These are phyloP conservation scores for Coelopa frigida DNA, from an alignment of 1,140 invertebrate genomes.

Conservation along the genomic window DNA sequence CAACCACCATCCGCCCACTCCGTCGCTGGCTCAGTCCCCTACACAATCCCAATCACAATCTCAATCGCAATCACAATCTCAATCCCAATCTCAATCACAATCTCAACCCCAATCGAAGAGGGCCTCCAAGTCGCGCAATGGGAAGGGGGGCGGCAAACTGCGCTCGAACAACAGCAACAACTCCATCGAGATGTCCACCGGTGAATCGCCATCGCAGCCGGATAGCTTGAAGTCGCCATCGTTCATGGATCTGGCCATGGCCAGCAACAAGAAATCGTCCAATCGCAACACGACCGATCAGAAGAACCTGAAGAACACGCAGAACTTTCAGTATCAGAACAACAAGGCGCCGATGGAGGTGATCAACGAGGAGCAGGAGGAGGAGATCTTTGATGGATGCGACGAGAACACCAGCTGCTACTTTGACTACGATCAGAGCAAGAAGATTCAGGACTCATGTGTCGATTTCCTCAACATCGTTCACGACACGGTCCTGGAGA, in stretches of 20 bases:
- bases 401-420: background rate
- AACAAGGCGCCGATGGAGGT: background rate
- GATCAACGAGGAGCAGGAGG: background rate
- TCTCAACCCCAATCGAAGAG: no score
- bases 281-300: no score
- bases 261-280: background rate
- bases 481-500: conserved; percentile 10
- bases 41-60: no score
- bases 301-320: conserved; percentile 3
- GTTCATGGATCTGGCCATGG: background rate
- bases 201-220: background rate
- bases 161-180: no score
- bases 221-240: background rate
- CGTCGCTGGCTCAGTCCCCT: no score
- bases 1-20: no score
- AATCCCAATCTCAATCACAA: no score
- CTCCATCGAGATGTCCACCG: no score
- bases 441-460: conserved; percentile 11
- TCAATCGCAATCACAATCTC: no score
- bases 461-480: conserved; percentile 13
- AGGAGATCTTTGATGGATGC: background rate
- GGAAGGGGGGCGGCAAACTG: no score
- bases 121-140: no score
- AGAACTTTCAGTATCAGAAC: conserved; percentile 5
- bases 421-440: background rate